A percentile compares a stretch with the other conserved stretches of the same genome.
Evolutionary conservation across 2,113 vertebrate genomes (phyloP).

Genomic region (Podocnemis expansa): DNA sequence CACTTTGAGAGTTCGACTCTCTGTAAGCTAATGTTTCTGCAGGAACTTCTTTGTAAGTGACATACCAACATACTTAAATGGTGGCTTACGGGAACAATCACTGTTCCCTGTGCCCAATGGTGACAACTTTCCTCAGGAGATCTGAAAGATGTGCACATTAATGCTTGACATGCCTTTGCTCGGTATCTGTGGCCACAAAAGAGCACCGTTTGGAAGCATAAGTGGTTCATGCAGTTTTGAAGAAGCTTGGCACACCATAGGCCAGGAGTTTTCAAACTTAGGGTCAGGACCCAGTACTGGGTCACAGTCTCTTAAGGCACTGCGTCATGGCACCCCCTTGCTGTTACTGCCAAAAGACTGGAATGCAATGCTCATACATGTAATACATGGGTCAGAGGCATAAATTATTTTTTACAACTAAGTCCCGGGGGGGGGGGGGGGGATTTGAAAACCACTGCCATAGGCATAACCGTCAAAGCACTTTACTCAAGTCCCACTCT

Average conservation of each 20-base stretch:
- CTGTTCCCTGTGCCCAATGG: background rate
- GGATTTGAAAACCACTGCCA: too few species aligned
- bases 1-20: background rate
- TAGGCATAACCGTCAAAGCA: background rate
- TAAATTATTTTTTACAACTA: too few species aligned
- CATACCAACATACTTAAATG: background rate
- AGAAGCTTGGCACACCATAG: background rate
- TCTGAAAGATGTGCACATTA: background rate
- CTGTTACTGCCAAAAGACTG: too few species aligned
- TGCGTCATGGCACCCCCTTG: too few species aligned
- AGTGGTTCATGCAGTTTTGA: background rate
- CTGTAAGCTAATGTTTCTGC: background rate
- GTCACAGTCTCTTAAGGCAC: too few species aligned
- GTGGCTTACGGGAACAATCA: background rate
- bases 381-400: too few species aligned
- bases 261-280: too few species aligned
- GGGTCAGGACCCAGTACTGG: too few species aligned
- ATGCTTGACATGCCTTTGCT: background rate
- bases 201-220: background rate
- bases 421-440: too few species aligned
- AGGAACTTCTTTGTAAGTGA: background rate
- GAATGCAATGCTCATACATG: too few species aligned
- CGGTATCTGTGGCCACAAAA: background rate
- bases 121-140: background rate
- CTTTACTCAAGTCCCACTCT: too few species aligned